Evolutionary conservation across 2,113 vertebrate genomes (phyloP).

Genomic region (Perccottus glenii): DNA sequence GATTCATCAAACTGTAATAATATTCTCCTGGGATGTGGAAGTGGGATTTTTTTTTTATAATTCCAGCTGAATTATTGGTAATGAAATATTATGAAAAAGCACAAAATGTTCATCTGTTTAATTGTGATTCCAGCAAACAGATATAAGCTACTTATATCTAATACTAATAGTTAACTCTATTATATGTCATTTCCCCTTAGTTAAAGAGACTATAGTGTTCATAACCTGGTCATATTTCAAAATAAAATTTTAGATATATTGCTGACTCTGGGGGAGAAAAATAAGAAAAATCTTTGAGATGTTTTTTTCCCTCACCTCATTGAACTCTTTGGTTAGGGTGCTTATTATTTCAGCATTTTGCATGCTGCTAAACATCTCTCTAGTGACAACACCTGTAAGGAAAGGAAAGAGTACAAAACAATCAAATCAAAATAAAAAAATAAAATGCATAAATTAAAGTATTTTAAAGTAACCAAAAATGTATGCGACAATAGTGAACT

Average conservation of each 20-base stretch:
- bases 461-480: no score
- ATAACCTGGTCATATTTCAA: no score
- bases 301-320: constrained; percentile 80
- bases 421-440: background rate
- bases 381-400: constrained; percentile 81
- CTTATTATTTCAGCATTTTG: constrained; percentile 87
- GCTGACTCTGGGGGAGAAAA: background rate
- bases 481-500: no score
- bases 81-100: background rate
- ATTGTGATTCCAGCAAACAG: background rate
- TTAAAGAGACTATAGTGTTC: no score
- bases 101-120: constrained; percentile 2
- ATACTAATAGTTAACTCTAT: no score
- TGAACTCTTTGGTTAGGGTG: constrained; percentile 85
- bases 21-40: constrained; percentile 30
- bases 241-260: no score
- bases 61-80: constrained; percentile 25
- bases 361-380: constrained; percentile 83
- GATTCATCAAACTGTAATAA: constrained; percentile 26
- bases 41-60: constrained; percentile 21
- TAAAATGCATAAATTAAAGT: no score
- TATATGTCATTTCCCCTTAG: no score
- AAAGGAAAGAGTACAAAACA: background rate
- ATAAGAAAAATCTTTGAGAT: no score
- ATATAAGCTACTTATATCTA: no score